Evolutionary conservation across 1,140 invertebrate genomes (phyloP).

Genomic region (Pogonomyrmex barbatus): DNA sequence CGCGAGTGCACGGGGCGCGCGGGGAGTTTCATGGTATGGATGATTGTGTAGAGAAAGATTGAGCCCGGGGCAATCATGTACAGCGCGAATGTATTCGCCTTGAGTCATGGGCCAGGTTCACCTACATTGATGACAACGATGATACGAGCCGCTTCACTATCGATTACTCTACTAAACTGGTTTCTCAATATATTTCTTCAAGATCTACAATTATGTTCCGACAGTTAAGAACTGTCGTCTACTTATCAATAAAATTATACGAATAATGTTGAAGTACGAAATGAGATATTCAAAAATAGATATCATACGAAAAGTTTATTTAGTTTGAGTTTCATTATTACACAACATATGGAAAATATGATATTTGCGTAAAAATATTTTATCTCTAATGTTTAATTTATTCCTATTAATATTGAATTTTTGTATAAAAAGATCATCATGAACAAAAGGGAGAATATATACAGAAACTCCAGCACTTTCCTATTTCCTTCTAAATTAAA

Average conservation of each 20-base stretch:
- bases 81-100: conserved; percentile 5
- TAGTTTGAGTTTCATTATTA: not conserved
- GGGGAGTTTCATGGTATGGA: conserved; percentile 7
- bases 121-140: conserved; percentile 8
- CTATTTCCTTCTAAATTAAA: not conserved
- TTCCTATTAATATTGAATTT: not conserved
- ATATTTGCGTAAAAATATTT: not conserved
- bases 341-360: not conserved
- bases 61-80: conserved; percentile 9
- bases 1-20: no score
- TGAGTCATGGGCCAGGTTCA: not conserved
- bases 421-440: not conserved
- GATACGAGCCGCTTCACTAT: conserved; percentile 22
- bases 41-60: conserved; percentile 33
- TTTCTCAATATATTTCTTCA: conserved; percentile 1
- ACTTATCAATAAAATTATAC: not conserved
- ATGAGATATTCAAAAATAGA: not conserved
- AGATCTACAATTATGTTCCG: not conserved
- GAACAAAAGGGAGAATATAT: not conserved
- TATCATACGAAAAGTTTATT: not conserved
- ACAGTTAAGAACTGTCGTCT: not conserved
- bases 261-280: not conserved
- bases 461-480: not conserved
- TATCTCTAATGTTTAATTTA: not conserved
- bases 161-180: not conserved